Conservation (phyloP, 2,113 vertebrate genomes). For the Oryzias curvinotus region DNA sequence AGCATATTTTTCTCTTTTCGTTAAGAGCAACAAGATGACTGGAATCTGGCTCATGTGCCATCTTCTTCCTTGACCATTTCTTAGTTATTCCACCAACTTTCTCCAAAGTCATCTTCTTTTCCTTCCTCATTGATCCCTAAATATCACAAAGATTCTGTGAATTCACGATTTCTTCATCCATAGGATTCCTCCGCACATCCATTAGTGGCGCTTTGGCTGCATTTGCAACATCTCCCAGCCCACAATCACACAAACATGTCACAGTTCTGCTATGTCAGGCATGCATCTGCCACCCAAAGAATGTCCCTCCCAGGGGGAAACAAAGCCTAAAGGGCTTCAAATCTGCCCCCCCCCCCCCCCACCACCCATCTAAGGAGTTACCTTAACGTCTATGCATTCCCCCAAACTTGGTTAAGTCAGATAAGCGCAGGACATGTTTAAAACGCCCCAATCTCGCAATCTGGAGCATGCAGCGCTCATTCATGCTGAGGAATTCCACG, state of each 20-base stretch:
- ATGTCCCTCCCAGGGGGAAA: slow-evolving; percentile 51
- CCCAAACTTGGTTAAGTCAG: slow-evolving; percentile 31
- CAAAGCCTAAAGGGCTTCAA: slow-evolving; percentile 49
- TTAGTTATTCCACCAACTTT: no score
- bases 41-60: slow-evolving; percentile 25
- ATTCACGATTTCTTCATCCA: slow-evolving; percentile 57
- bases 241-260: slow-evolving; percentile 55
- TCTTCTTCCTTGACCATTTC: not conserved
- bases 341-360: slow-evolving; percentile 12
- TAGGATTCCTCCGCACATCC: no score
- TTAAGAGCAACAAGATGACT: not conserved
- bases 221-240: slow-evolving; percentile 16
- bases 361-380: not conserved
- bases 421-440: slow-evolving; percentile 22
- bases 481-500: slow-evolving; percentile 27
- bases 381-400: slow-evolving; percentile 23
- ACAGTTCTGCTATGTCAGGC: slow-evolving; percentile 65
- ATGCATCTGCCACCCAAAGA: slow-evolving; percentile 64
- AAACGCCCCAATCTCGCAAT: slow-evolving; percentile 1
- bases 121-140: no score
- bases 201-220: not conserved
- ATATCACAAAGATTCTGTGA: slow-evolving; percentile 31
- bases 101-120: no score
- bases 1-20: slow-evolving; percentile 12
- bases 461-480: not conserved